phyloP scores from a whole-genome alignment of 2,797 vertebrate species.

The Dermochelys coriacea region DNA sequence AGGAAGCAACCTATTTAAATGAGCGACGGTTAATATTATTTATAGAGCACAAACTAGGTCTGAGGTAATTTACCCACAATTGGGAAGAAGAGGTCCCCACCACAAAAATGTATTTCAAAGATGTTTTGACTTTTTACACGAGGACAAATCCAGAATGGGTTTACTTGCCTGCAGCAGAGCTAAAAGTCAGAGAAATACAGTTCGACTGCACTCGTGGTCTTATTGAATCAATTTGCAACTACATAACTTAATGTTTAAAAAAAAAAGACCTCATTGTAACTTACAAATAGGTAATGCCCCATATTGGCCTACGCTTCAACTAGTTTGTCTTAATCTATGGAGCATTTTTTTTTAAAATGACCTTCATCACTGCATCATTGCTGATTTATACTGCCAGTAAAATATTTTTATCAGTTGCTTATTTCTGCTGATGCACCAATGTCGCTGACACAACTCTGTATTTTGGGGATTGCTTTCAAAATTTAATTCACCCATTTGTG shows the following conservation, averaged over 20 bases:
- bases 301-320: neutral
- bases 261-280: neutral
- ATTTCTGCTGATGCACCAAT: neutral
- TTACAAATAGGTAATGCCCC: neutral
- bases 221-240: neutral
- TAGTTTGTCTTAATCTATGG: neutral
- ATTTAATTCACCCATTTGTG: neutral
- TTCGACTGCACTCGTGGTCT: neutral
- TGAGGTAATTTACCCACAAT: neutral
- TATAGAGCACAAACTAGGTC: neutral
- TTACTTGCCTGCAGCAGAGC: neutral
- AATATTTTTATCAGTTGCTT: neutral
- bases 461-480: neutral
- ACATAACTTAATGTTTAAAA: neutral
- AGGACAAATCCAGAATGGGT: neutral
- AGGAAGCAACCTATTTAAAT: neutral
- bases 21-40: neutral
- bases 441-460: neutral
- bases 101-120: neutral
- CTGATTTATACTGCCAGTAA: neutral
- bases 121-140: neutral
- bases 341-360: neutral
- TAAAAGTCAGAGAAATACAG: neutral
- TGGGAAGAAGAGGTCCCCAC: neutral
- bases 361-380: fast-evolving